A percentile compares a stretch with the other conserved stretches of the same genome.
Evolutionary conservation across 2,797 vertebrate species (phyloP).

Genomic region (Rhinophrynus dorsalis): DNA sequence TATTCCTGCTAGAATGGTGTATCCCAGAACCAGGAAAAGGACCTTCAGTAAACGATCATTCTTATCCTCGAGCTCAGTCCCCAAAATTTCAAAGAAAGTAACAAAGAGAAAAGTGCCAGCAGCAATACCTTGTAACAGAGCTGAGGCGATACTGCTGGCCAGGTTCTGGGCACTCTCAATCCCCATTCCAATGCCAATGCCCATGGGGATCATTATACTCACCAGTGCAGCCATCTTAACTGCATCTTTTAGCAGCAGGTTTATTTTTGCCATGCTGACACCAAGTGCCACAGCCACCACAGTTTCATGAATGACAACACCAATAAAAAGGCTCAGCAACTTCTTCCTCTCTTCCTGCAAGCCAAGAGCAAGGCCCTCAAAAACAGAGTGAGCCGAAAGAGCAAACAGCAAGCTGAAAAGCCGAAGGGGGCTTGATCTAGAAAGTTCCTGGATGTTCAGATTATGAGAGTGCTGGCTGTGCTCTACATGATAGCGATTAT

Average conservation of each 20-base stretch:
- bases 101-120: constrained; percentile 90
- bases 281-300: constrained; percentile 85
- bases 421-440: constrained; percentile 72
- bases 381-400: constrained; percentile 84
- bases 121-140: constrained; percentile 84
- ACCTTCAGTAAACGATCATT: constrained; percentile 85
- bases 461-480: constrained; percentile 58
- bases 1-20: constrained; percentile 74
- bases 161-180: constrained; percentile 76
- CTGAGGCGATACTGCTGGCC: constrained; percentile 71
- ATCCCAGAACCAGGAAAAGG: constrained; percentile 86
- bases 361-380: constrained; percentile 89
- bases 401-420: constrained; percentile 83
- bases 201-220: constrained; percentile 86
- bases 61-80: constrained; percentile 86
- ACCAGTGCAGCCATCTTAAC: constrained; percentile 77
- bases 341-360: constrained; percentile 80
- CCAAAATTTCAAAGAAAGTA: constrained; percentile 90
- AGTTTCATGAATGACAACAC: constrained; percentile 85
- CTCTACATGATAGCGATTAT: neutral
- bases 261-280: constrained; percentile 79
- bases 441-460: constrained; percentile 68
- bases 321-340: constrained; percentile 79
- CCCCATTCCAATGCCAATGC: constrained; percentile 78
- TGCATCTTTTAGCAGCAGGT: constrained; percentile 73